Percentiles rank a stretch among this genome's conserved stretches.
Conservation (phyloP, 2,113 vertebrate genomes). For the Aptenodytes patagonicus region DNA sequence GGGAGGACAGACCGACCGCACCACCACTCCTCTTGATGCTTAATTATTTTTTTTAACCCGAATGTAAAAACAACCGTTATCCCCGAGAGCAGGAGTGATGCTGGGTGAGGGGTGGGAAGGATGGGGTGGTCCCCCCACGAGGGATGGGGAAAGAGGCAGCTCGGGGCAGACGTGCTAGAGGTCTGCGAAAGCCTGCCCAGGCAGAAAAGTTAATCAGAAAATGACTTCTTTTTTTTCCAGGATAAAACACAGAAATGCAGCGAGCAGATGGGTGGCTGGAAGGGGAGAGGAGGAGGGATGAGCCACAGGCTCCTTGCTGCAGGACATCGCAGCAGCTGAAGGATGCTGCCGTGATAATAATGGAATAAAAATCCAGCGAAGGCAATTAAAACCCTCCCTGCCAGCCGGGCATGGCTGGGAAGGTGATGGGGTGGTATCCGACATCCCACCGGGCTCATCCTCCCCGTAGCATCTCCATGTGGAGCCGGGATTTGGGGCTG, state of each 20-base stretch:
- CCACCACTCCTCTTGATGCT: neutral
- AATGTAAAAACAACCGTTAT: neutral
- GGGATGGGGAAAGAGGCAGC: neutral
- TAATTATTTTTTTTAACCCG: neutral
- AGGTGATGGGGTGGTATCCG: neutral
- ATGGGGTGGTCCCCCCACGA: fast-evolving
- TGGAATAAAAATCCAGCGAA: neutral
- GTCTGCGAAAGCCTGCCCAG: neutral
- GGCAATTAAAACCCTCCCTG: neutral
- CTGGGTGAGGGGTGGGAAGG: neutral
- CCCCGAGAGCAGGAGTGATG: neutral
- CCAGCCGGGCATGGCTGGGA: neutral
- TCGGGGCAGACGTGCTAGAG: fast-evolving
- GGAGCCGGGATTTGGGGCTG: neutral
- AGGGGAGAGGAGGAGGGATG: neutral
- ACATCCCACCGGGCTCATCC: neutral
- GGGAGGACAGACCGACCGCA: neutral
- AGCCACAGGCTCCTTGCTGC: neutral
- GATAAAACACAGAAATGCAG: neutral
- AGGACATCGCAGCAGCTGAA: neutral
- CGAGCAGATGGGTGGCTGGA: neutral
- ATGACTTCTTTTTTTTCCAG: neutral
- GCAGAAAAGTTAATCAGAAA: neutral
- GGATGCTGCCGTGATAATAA: neutral
- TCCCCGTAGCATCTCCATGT: fast-evolving